Evolutionary conservation across 2,113 vertebrate species (phyloP).

Genomic region (Corydoras sp.): DNA sequence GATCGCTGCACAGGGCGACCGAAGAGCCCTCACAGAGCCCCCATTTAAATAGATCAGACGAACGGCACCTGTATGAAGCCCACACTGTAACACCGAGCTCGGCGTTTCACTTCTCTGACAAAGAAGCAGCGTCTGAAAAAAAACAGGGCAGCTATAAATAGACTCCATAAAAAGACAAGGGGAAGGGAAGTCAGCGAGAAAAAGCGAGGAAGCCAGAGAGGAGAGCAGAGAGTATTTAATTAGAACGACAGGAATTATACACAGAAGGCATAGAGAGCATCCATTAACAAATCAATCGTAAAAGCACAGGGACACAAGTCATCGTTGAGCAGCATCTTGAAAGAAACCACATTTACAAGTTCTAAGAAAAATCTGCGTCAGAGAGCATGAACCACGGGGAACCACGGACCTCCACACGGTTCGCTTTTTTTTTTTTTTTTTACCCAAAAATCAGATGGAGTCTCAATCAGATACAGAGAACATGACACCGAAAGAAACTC

Average conservation of each 20-base stretch:
- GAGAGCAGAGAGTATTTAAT: slow-evolving; percentile 46
- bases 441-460: slow-evolving; percentile 25
- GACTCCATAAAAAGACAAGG: slow-evolving; percentile 46
- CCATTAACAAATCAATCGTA: slow-evolving; percentile 48
- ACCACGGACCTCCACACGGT: slow-evolving; percentile 11
- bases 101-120: slow-evolving; percentile 12
- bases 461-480: slow-evolving; percentile 4
- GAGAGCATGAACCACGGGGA: slow-evolving; percentile 37
- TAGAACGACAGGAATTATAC: slow-evolving; percentile 59
- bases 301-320: slow-evolving; percentile 53
- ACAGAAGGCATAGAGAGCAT: slow-evolving; percentile 55
- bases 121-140: slow-evolving; percentile 38
- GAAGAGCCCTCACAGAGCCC: neutral
- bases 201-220: slow-evolving; percentile 21
- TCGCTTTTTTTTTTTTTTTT: slow-evolving; percentile 32
- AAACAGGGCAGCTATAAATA: slow-evolving; percentile 71
- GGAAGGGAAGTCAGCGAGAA: slow-evolving; percentile 50
- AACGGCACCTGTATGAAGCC: neutral
- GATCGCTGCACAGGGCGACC: neutral
- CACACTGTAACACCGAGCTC: neutral
- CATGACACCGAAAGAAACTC: slow-evolving; percentile 16
- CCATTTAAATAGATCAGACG: neutral
- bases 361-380: slow-evolving; percentile 30
- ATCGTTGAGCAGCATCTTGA: slow-evolving; percentile 43
- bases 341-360: slow-evolving; percentile 57